Evolutionary conservation across 2,113 vertebrate species (phyloP).

Genomic region (Lathamus discolor): DNA sequence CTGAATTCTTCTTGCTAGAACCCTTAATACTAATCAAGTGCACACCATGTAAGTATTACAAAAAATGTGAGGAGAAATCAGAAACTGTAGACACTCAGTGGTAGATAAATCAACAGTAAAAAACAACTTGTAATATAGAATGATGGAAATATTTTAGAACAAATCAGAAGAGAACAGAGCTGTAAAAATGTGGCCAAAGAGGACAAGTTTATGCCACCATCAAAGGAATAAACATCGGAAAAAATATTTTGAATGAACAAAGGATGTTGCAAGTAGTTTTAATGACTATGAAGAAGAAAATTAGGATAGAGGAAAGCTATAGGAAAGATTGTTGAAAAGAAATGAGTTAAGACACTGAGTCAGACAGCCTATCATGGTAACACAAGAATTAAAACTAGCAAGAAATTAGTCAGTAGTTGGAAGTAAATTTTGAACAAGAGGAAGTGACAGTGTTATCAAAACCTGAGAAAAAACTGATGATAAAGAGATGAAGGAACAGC

Average conservation of each 20-base stretch:
- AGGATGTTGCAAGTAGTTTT: background rate
- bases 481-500: background rate
- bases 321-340: background rate
- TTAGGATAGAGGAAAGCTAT: background rate
- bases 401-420: background rate
- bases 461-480: background rate
- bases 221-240: background rate
- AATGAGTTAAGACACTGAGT: background rate
- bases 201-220: background rate
- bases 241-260: background rate
- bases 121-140: background rate
- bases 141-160: background rate
- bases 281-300: background rate
- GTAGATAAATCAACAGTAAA: background rate
- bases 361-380: background rate
- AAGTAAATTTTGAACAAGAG: background rate
- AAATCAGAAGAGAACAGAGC: background rate
- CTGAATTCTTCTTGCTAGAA: background rate
- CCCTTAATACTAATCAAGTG: background rate
- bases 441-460: background rate
- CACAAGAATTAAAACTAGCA: background rate
- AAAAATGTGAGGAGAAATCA: background rate
- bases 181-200: background rate
- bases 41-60: background rate
- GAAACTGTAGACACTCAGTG: background rate